Conservation (phyloP, 2,888 invertebrate species). For the Plebejus argus region DNA sequence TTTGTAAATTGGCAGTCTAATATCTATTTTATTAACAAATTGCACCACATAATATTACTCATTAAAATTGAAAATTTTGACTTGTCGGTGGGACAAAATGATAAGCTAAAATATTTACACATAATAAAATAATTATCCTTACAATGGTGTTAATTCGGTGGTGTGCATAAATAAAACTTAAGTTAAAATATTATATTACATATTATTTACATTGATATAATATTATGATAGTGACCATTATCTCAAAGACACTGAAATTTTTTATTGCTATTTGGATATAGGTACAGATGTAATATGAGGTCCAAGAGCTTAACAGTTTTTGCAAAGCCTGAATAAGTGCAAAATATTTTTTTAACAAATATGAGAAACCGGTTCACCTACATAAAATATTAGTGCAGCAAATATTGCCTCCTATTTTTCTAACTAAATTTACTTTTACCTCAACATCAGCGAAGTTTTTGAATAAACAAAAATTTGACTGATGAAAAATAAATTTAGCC, state of each 20-base stretch:
- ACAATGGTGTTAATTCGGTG: conserved; percentile 14
- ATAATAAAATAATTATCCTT: conserved; percentile 25
- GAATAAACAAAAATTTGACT: neutral
- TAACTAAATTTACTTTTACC: conserved; percentile 16
- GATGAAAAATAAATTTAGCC: conserved; percentile 3
- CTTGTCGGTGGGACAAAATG: conserved; percentile 68
- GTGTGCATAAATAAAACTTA: conserved; percentile 16
- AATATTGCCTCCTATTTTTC: neutral
- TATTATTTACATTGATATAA: conserved; percentile 25
- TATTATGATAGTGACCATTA: neutral
- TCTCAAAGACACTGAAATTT: neutral
- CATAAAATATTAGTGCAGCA: neutral
- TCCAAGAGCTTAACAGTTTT: neutral
- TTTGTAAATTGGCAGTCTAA: conserved; percentile 18
- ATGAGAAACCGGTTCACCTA: neutral
- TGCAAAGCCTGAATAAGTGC: neutral
- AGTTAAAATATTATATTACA: conserved; percentile 29
- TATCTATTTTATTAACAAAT: conserved; percentile 30
- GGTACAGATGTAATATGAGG: neutral
- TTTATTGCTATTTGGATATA: neutral
- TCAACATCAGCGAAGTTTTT: conserved; percentile 7
- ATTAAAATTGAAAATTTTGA: conserved; percentile 48
- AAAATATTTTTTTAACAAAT: neutral
- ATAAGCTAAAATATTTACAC: conserved; percentile 63
- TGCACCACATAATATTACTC: conserved; percentile 35